Base-by-base conservation (phyloP, 2,888 invertebrate genomes). In the Megalurothrips usitatus region DNA sequence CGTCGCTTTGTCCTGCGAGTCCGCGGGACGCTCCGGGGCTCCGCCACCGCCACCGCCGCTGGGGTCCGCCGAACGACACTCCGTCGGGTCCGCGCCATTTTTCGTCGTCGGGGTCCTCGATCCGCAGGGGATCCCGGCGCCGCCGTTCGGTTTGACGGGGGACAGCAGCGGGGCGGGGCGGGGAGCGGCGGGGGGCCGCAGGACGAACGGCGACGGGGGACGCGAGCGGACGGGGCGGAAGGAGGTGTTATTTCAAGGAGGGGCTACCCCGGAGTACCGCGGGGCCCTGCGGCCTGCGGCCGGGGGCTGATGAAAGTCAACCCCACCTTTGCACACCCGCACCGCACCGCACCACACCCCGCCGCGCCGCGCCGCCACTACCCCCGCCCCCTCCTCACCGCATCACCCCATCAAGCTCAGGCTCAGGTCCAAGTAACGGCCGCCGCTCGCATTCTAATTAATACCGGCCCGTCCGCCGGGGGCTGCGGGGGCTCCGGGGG, bases 371-470 rank as follows among this genome's bases (percentile, higher is more conserved):
- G 8, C 23, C 6, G 68, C 10, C 68, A 23, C 68, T 9, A 8
- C 68, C 68, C 68, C 68, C 23, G 11, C 23, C 23, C 68, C 23
- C 68, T 2, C 52, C n/a, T 23, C 23, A 19, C 68, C 68, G 23
- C 68, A 75, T 75, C 68, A 75, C 68, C 23, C 68, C 68, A 75
- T 75, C 68, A 75, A 75, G 68, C 68, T 75, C 68, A 75, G 68
- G 68, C 68, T 75, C 68, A 23, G 68, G 68, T 75, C 68, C 68
- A 75, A 75, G 68, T 75, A 75, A 75, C 68, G 68, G 68, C 68
- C 68, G 68, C 68, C 68, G 68, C 68, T 75, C 68, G 68, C 68
- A 75, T 75, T 75, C 68, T 75, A 75, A 75, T 75, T 75, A 75
- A 75, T 75, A 75, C 68, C 68, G 68, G 68, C 23, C 23, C 26